Base-by-base conservation (phyloP, 1,140 invertebrate species). In the Ceratosolen fusciceps region DNA sequence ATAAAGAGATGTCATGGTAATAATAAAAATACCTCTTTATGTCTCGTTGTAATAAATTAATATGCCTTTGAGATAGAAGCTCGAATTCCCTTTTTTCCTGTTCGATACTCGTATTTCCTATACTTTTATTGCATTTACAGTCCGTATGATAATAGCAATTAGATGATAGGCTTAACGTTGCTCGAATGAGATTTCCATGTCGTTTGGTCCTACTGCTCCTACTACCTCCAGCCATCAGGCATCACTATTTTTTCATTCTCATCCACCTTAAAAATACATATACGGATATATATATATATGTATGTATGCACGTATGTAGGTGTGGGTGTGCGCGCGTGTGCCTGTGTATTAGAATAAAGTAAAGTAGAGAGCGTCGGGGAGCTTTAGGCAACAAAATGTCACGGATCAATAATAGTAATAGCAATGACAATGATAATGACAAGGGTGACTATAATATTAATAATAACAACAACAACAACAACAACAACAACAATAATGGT, bases 221-320 rank as follows among this genome's bases (percentile, higher is more conserved):
- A 82, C 81, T 85, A 85, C 87, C 86, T 88, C 85, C 85, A 89
- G 88, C 89, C 89, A 90, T 90, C 86, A 87, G 87, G 84, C 88
- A 88, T 86, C 80, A 87, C 83, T 87, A 88, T 84, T 87, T 67
- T 85, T 86, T 85, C 85, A 87, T 87, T 83, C 82, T 85, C 82
- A 84, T 84, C 82, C 83, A 88, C 85, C 87, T 89, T 84, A 70
- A 85, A 74, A 72, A 26, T 52, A 72, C 12, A 52, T 19, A 26
- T 70, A n/a, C n/a, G 4, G 24, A 14, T 43, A n/a, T 43, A 37
- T 12, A 43, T 43, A 12, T 43, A 43, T 43, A 43, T 43, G n/a
- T n/a, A n/a, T n/a, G n/a, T n/a, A n/a, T n/a, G n/a, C n/a, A n/a
- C n/a, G n/a, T n/a, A n/a, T n/a, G n/a, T n/a, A n/a, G n/a, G n/a